Evolutionary conservation across 2,113 vertebrate genomes (phyloP).

Genomic region (Strigops habroptila): DNA sequence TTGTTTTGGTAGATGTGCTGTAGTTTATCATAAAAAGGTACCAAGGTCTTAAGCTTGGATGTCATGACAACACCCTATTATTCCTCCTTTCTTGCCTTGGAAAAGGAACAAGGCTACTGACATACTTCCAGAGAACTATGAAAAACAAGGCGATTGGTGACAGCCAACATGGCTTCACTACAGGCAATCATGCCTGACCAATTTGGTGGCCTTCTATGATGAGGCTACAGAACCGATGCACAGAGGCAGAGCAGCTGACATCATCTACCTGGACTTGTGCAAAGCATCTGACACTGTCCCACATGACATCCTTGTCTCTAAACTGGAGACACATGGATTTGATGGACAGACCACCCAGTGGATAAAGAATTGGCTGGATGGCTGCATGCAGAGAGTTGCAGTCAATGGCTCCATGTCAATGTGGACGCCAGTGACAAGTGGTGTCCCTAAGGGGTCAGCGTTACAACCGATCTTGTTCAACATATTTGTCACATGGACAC

Average conservation of each 20-base stretch:
- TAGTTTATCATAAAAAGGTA: background rate
- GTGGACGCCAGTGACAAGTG: background rate
- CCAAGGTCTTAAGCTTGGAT: background rate
- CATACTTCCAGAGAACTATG: background rate
- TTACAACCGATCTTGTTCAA: background rate
- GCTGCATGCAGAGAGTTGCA: background rate
- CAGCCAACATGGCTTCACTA: background rate
- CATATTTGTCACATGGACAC: background rate
- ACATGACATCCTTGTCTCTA: background rate
- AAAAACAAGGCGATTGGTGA: background rate
- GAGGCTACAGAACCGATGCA: background rate
- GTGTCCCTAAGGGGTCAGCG: background rate
- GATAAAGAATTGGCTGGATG: background rate
- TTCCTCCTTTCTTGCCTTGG: background rate
- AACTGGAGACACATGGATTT: background rate
- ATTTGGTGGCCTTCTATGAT: background rate
- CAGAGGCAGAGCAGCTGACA: background rate
- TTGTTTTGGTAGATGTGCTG: background rate
- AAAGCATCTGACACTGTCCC: background rate
- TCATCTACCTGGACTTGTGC: background rate
- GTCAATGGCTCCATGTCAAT: background rate
- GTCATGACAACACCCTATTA: background rate
- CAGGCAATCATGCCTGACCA: background rate
- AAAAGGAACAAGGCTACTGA: background rate
- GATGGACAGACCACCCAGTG: background rate